Base-by-base conservation (phyloP, 2,888 invertebrate genomes). In the Lithosia quadra region DNA sequence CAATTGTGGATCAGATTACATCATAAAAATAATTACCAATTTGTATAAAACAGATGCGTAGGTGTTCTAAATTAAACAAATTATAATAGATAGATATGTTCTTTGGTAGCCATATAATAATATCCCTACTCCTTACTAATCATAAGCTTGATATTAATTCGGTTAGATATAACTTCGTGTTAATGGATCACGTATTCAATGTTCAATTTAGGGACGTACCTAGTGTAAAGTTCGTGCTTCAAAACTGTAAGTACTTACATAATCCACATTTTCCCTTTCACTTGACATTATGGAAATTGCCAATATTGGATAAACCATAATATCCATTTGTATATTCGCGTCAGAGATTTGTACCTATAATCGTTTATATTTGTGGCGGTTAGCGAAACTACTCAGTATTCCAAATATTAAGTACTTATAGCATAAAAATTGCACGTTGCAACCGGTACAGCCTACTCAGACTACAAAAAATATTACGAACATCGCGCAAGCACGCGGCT, bases 171-270 rank as follows among this genome's bases (percentile, higher is more conserved):
- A 71, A 53, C 43, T 58, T 64, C 55, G 24, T 60, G 58, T 69
- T 75, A 78, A 75, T 79, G 71, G 65, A 73, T 73, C 79, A 79
- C 77, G 79, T 79, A 75, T 75, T 79, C 70, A 64, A 75, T 62
- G 28, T n/a, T 62, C 28, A 28, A 78, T 73, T 70, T 66, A 71
- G 39, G 70, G 49, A 58, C 69, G 60, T 73, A n/a, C n/a, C n/a
- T n/a, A 58, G 60, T 65, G 63, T 59, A 59, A 64, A 61, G 61
- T 24, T 70, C 62, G 63, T 66, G 69, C 65, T 68, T 72, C 69
- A n/a, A 24, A 22, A 57, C 55, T 70, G 73, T 72, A 68, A n/a
- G 53, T 67, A 63, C 34, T n/a, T 34, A 22, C 33, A 60, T 65
- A 69, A 76, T 69, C 24, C 43, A 22, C 33, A 63, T 72, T 60